phyloP scores from a whole-genome alignment of 2,113 vertebrate genomes.

The Carettochelys insculpta region DNA sequence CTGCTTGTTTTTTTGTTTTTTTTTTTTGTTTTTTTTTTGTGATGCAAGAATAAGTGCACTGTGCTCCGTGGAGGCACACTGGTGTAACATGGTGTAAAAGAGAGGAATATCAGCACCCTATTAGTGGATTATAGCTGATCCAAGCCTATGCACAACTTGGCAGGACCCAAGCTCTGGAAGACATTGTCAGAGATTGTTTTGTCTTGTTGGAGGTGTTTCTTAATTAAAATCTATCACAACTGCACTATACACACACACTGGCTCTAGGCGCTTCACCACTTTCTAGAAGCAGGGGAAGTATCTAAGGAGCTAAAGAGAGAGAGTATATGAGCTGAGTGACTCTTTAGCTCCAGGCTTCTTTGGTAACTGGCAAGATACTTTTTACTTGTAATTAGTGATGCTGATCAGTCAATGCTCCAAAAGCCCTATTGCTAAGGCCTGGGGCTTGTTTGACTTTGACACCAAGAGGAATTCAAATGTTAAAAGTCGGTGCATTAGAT shows the following conservation, averaged over 20 bases:
- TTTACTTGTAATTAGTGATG: not conserved
- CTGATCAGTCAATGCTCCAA: not conserved
- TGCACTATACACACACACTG: not conserved
- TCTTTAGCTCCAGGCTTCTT: not conserved
- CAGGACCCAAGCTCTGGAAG: not conserved
- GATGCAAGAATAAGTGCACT: not conserved
- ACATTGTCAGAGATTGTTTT: not conserved
- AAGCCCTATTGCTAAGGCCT: not conserved
- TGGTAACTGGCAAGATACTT: not conserved
- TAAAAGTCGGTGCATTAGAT: conserved; percentile 28
- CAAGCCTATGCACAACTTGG: not conserved
- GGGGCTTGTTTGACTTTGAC: not conserved
- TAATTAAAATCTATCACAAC: not conserved
- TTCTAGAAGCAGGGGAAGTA: not conserved
- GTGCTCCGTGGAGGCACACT: not conserved
- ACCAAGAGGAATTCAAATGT: conserved; percentile 6
- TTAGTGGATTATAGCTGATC: not conserved
- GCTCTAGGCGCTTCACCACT: not conserved
- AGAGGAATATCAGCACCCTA: not conserved
- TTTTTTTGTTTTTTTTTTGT: too few relatives aligned
- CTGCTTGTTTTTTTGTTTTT: too few relatives aligned
- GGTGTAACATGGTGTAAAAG: not conserved
- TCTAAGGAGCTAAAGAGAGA: not conserved
- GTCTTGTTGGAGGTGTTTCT: not conserved
- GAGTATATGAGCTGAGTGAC: not conserved